Percentiles rank a stretch among this genome's conserved stretches.
phyloP scores from a whole-genome alignment of 2,888 invertebrate genomes.

The Chymomyza procnemis region DNA sequence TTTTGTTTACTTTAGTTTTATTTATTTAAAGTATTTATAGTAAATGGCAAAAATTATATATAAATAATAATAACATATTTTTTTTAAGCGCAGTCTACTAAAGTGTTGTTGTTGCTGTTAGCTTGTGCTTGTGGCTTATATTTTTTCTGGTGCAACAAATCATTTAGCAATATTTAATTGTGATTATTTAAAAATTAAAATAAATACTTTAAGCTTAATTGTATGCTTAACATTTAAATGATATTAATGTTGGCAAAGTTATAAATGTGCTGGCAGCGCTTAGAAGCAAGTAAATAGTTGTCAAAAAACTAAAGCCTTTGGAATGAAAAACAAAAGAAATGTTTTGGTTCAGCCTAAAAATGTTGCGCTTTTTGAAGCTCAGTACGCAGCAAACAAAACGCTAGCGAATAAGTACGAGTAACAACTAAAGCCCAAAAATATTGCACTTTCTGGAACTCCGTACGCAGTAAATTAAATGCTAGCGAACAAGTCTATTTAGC shows the following conservation, averaged over 20 bases:
- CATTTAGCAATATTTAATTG: slow-evolving; percentile 64
- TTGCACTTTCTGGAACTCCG: too few species aligned
- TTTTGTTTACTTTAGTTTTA: slow-evolving; percentile 44
- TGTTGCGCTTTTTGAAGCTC: too few species aligned
- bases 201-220: slow-evolving; percentile 27
- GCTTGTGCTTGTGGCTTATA: neutral
- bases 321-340: too few species aligned
- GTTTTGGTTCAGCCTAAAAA: too few species aligned
- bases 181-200: slow-evolving; percentile 59
- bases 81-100: slow-evolving; percentile 5
- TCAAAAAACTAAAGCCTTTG: too few species aligned
- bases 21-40: slow-evolving; percentile 15
- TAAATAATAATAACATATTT: neutral
- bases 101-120: slow-evolving; percentile 2
- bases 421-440: too few species aligned
- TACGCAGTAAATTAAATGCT: too few species aligned
- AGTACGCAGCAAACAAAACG: too few species aligned
- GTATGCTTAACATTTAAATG: neutral
- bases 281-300: too few species aligned
- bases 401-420: too few species aligned
- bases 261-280: neutral
- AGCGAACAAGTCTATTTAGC: too few species aligned
- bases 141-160: slow-evolving; percentile 30
- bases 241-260: neutral
- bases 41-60: too few species aligned